Evolutionary conservation across 1,140 invertebrate genomes (phyloP), one percentile per base, ranked within the genome.

Genomic region (Macrosteles quadrilineatus): DNA sequence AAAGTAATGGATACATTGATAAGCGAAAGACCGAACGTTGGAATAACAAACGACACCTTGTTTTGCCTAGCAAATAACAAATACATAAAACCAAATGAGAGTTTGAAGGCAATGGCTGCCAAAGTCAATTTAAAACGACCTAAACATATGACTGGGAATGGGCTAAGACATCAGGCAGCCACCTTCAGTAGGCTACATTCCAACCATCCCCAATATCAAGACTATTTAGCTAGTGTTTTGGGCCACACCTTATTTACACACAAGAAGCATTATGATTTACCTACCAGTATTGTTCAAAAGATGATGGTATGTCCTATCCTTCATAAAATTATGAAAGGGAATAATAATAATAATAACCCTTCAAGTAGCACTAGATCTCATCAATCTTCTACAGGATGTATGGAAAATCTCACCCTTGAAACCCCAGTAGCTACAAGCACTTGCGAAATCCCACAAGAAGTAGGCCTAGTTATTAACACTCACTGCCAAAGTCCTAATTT

Each of bases 181-280:
- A 65, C 63, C 14, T 65, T 31, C 40, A 65, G 63, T 29, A 30
- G 31, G 17, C 30, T 65, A 14, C 63, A 65, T 25, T 32, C 30
- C 17, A 65, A 23, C 30, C 63, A 65, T 32, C 63, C 63, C n/a
- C 63, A 65, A 32, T 65, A 65, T 29, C 63, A 65, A 43, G 63
- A 65, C 63, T 65, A 36, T 32, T 32, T 65, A n/a, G 63, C 4
- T 3, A 65, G 63, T 36, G 27, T 43, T 31, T 43, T 65, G 11
- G 63, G 63, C 14, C 63, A 65, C 25, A 36, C 63, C n/a, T 29
- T 65, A n/a, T 32, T 29, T 25, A 29, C 29, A 14, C 63, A 65
- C 32, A 65, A 65, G 32, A 65, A 36, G 25, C 30, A 65, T 43
- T 65, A 65, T 65, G 63, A 65, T 32, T 65, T 65, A 29, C 63